Evolutionary conservation across 2,888 invertebrate genomes (phyloP).

Genomic region (Amphipoea oculea): DNA sequence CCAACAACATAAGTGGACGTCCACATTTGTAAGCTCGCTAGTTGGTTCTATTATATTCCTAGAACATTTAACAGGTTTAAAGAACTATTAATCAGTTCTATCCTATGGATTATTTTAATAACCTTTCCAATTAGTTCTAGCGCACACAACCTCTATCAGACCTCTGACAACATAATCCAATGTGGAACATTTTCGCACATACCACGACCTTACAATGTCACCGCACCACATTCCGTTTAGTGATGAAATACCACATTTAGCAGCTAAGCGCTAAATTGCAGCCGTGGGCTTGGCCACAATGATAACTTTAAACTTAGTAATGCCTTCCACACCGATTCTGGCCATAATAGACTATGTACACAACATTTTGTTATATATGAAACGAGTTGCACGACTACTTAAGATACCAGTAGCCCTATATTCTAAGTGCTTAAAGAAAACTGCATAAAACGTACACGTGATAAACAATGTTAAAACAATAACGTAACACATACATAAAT

Average conservation of each 20-base stretch:
- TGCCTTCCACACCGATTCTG: constrained; percentile 34
- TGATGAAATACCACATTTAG: constrained; percentile 69
- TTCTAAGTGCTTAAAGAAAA: constrained; percentile 36
- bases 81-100: neutral
- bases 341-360: constrained; percentile 17
- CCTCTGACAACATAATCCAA: constrained; percentile 41
- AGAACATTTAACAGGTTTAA: constrained; percentile 5
- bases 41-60: neutral
- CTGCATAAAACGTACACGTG: neutral
- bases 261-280: constrained; percentile 68
- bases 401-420: constrained; percentile 15
- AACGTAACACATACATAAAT: constrained; percentile 58
- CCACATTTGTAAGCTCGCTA: neutral
- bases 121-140: constrained; percentile 27
- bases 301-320: constrained; percentile 29
- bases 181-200: constrained; percentile 33
- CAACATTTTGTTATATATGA: constrained; percentile 20
- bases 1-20: constrained; percentile 4
- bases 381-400: constrained; percentile 39
- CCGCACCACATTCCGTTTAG: constrained; percentile 63
- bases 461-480: constrained; percentile 16
- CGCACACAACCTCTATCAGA: constrained; percentile 40
- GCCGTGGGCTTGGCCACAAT: constrained; percentile 59
- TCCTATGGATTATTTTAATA: constrained; percentile 9
- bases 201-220: constrained; percentile 63